Base-by-base conservation (phyloP, 1,140 invertebrate genomes). In the Drosophila ficusphila region DNA sequence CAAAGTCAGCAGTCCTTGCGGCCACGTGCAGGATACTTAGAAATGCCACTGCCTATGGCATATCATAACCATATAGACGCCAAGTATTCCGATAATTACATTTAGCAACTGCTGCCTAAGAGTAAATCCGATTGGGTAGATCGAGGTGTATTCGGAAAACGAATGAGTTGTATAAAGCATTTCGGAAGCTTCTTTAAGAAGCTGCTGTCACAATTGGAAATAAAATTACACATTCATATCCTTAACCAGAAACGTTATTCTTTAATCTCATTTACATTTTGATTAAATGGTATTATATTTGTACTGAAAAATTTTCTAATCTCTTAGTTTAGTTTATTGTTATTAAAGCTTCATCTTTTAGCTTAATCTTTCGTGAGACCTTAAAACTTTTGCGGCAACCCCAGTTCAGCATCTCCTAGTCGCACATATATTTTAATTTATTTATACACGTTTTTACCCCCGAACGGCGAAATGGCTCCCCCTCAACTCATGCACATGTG, bases 71-170 rank as follows among this genome's bases (percentile, higher is more conserved):
- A 54, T 23, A 74, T 46, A 54, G 36, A 47, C 5, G 21, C 39
- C 46, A 78, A 78, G 79, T 75, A 81, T 88, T 76, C 47, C 83
- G 82, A 88, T 88, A 88, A 88, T 88, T 88, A 88, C 82, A 76
- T 78, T 88, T 75, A 19, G 41, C 79, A 86, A 86, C 62, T 64
- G 56, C 46, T 62, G 27, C 49, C 54, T 48, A 9, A 6, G 23
- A 9, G 27, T 27, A 27, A 27, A 6, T 16, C 42, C 34, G 25
- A 60, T 67, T 54, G 52, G 54, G 48, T 7, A 29, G 67, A 12
- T 48, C 4, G 12, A 46, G 4, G 1, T 33, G 16, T 58, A 34
- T 2, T 7, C 4, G 2, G 1, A 7, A 21, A 9, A 36, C 11
- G 5, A 1, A 27, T 18, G 5, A 11, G 16, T 33, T 23, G 23